phyloP scores from a whole-genome alignment of 53 echinoderm and acorn worm species.

The Hippasteria phrygiana region DNA sequence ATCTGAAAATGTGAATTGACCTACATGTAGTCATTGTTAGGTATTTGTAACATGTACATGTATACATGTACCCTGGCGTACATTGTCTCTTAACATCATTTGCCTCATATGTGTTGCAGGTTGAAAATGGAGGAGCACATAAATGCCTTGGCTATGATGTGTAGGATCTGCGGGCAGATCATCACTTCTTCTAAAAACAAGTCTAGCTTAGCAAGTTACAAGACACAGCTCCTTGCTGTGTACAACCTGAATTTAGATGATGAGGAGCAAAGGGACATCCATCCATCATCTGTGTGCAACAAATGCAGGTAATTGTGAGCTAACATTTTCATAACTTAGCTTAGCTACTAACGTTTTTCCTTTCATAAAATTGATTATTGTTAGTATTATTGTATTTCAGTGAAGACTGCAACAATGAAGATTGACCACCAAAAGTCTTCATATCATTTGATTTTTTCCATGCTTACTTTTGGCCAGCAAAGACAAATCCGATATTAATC shows the following conservation, averaged over 20 bases:
- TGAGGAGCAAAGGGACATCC: slow-evolving; percentile 22
- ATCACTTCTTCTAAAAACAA: slow-evolving; percentile 22
- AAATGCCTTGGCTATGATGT: slow-evolving; percentile 29
- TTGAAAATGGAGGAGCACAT: slow-evolving; percentile 33
- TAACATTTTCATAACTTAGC: background rate
- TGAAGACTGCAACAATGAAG: too few relatives aligned
- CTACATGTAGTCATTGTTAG: background rate
- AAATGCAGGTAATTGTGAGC: slow-evolving; percentile 43
- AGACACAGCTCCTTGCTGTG: slow-evolving; percentile 32
- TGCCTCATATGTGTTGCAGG: slow-evolving; percentile 29
- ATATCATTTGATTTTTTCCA: background rate
- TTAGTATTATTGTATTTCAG: too few relatives aligned
- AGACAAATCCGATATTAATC: slow-evolving; percentile 2
- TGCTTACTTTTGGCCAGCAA: slow-evolving; percentile 12
- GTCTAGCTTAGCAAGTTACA: slow-evolving; percentile 26
- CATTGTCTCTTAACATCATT: slow-evolving; percentile 24
- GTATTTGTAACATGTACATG: background rate
- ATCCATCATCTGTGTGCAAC: slow-evolving; percentile 35
- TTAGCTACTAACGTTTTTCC: too few relatives aligned
- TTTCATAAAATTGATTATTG: slow-evolving; percentile 18
- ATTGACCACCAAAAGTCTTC: too few relatives aligned
- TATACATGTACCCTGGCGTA: background rate
- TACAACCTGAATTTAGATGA: slow-evolving; percentile 37
- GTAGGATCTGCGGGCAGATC: slow-evolving; percentile 38
- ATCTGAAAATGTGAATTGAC: background rate